Evolutionary conservation across 2,888 invertebrate genomes (phyloP).

Genomic region (Mesorhabditis spiculigera): DNA sequence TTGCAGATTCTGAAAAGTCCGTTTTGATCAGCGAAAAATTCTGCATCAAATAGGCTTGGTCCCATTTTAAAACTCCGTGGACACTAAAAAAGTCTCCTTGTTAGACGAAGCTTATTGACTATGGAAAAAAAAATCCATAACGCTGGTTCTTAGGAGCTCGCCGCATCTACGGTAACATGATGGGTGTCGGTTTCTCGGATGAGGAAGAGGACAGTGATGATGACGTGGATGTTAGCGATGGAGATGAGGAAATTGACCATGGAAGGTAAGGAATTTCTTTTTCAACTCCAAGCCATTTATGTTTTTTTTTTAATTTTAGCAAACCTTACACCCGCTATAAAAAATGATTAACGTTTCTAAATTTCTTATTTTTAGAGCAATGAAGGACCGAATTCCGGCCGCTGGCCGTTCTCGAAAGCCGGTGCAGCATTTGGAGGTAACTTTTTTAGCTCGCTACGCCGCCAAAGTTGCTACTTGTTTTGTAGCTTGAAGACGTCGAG

Average conservation of each 20-base stretch:
- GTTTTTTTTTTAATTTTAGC: no score
- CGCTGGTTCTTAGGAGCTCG: slow-evolving; percentile 14
- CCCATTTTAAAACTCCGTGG: no score
- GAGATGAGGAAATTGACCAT: slow-evolving; percentile 5
- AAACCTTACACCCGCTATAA: no score
- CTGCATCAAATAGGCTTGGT: no score
- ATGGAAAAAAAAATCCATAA: background rate
- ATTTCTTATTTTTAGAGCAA: no score
- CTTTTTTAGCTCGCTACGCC: background rate
- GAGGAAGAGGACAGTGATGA: slow-evolving; percentile 57
- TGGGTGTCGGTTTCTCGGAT: slow-evolving; percentile 57
- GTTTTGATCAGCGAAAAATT: no score
- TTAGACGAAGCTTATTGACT: slow-evolving; percentile 8
- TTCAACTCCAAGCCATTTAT: no score
- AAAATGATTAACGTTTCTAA: no score
- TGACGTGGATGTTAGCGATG: slow-evolving; percentile 15
- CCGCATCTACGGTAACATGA: slow-evolving; percentile 53
- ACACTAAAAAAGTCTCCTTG: no score
- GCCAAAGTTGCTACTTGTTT: background rate
- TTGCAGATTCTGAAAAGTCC: no score
- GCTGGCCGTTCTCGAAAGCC: background rate
- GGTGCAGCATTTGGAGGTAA: slow-evolving; percentile 1
- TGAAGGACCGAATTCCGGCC: no score
- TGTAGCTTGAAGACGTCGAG: background rate
- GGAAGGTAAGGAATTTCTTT: no score